These are phyloP conservation scores for Furnarius figulus DNA, from an alignment of 2,113 vertebrate genomes.

Conservation along the genomic window DNA sequence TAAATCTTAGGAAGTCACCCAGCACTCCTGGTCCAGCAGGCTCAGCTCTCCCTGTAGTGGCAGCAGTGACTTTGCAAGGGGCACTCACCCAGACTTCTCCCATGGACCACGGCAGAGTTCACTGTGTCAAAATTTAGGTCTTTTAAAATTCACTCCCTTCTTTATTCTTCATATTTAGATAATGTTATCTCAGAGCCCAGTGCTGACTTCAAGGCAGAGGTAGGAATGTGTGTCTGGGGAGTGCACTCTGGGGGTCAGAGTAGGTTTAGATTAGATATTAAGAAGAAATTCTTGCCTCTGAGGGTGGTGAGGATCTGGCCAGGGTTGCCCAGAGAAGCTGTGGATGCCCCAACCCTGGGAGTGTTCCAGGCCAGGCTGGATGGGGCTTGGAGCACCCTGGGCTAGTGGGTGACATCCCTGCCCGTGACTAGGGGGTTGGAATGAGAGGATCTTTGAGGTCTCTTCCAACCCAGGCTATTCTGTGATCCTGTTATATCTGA, in stretches of 20 bases:
- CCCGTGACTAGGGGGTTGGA: background rate
- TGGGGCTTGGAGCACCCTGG: background rate
- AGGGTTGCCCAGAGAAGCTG: background rate
- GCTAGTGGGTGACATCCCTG: background rate
- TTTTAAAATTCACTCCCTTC: background rate
- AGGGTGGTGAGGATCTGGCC: background rate
- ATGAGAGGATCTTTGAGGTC: fast-evolving
- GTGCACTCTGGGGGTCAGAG: background rate
- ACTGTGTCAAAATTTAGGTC: background rate
- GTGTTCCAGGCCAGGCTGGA: background rate
- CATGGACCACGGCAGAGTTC: background rate
- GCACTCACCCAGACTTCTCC: background rate
- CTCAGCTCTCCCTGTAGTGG: background rate
- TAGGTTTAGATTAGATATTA: background rate
- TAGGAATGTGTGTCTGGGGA: background rate
- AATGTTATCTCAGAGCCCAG: background rate
- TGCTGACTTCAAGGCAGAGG: background rate
- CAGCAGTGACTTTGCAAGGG: background rate
- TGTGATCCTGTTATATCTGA: background rate
- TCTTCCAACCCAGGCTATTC: background rate
- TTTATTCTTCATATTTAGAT: background rate
- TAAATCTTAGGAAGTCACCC: background rate
- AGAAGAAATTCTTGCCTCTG: background rate
- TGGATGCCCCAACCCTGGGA: background rate
- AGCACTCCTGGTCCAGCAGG: background rate